Base-by-base conservation (phyloP, 2,797 vertebrate species). In the Halcyon leucocephala region DNA sequence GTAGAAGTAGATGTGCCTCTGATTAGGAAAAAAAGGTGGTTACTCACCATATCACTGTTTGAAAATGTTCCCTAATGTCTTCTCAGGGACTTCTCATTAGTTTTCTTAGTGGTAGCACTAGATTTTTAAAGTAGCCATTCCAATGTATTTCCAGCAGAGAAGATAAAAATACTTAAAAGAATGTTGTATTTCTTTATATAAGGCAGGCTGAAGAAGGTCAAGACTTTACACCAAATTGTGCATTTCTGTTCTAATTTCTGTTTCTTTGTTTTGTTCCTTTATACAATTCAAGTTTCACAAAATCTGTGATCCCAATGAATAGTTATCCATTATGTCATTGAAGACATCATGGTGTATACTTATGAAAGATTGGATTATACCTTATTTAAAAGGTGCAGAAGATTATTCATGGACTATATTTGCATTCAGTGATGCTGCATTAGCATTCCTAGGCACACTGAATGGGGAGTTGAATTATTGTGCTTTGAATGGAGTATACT, bases 161-260 rank as follows among this genome's bases (percentile, higher is more conserved):
- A 65, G 16, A 22, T 55, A 39, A 65, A 31, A 35, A 13, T n/a
- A 13, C 8, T 33, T 66, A 3, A 33, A 66, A 29, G 12, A 39
- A 33, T 12, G 9, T 33, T 14, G 18, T 1, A 14, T 77, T 69
- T 35, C 6, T 73, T 80, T 13, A 5, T 55, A 2, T 19, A 14
- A 74, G 26, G 12, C 9, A 58, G 35, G 7, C 29, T 41, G 25
- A 82, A 12, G 17, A 37, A 41, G 44, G 26, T 7, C 14, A 51
- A 17, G 13, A 26, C 12, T 3, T 1, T 29, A 8, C 12, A 26
- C 4, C 0, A 3, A 48, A 31, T 17, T 24, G 4, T 26, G 1
- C 2, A 2, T 39, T 62, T 72, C 41, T 29, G 5, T 58, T 60
- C 48, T 52, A 13, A 3, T 42, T 91, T 73, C 7, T 8, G 12